These are phyloP conservation scores for Mus spicilegus DNA, from an alignment of 2,113 vertebrate genomes.

Conservation along the genomic window DNA sequence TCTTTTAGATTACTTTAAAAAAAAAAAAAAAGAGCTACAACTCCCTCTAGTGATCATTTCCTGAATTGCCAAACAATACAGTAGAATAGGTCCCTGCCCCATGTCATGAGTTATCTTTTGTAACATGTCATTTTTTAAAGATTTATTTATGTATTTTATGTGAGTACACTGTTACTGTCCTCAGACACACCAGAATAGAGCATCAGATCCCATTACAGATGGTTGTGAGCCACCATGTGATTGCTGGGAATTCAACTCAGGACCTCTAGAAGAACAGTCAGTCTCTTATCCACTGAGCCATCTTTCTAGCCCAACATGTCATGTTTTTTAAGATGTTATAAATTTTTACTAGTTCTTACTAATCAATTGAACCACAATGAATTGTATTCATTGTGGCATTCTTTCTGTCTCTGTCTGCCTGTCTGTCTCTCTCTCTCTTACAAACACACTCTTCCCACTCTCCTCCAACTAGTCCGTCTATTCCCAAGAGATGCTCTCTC, in stretches of 20 bases:
- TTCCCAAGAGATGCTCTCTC: background rate
- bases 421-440: background rate
- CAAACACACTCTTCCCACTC: too few species aligned
- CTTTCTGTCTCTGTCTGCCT: background rate
- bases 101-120: background rate
- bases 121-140: background rate
- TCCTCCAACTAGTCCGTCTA: background rate
- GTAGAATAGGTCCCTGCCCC: background rate
- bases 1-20: conserved; percentile 1
- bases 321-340: background rate
- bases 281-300: too few species aligned
- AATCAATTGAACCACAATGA: background rate
- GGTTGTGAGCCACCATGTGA: too few species aligned
- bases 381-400: background rate
- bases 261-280: too few species aligned
- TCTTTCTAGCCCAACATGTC: too few species aligned
- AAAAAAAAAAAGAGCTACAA: background rate
- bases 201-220: too few species aligned
- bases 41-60: conserved; percentile 1
- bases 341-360: background rate
- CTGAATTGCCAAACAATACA: background rate
- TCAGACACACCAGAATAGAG: too few species aligned
- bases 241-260: too few species aligned
- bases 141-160: too few species aligned
- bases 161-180: too few species aligned